Percentiles rank a stretch among this genome's conserved stretches.
These are phyloP conservation scores for Tetragonula carbonaria DNA, from an alignment of 2,888 invertebrate species.

Conservation along the genomic window DNA sequence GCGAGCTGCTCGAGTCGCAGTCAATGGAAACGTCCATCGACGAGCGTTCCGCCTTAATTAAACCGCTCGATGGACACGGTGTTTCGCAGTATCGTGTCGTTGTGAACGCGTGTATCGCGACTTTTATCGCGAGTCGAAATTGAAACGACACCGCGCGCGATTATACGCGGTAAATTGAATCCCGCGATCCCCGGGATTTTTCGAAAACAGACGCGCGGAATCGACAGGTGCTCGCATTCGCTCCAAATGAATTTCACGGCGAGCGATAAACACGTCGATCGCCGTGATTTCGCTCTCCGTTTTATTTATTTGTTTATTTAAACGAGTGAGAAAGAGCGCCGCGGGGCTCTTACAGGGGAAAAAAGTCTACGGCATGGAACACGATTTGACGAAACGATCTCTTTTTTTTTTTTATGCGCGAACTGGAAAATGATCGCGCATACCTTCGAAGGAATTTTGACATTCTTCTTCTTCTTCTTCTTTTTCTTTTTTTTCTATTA, in stretches of 20 bases:
- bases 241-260: conserved; percentile 42
- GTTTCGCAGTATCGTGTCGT: conserved; percentile 39
- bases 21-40: conserved; percentile 52
- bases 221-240: conserved; percentile 67
- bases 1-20: conserved; percentile 19
- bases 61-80: conserved; percentile 43
- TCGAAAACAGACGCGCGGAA: conserved; percentile 59
- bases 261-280: conserved; percentile 48
- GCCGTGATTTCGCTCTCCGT: conserved; percentile 21
- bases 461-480: neutral
- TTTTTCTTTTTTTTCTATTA: neutral
- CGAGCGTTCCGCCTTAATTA: conserved; percentile 57
- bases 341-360: neutral
- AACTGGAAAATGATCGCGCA: neutral
- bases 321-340: conserved; percentile 5
- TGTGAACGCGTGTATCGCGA: conserved; percentile 57
- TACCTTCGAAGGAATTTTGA: neutral
- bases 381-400: conserved; percentile 1
- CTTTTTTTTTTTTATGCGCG: neutral
- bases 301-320: conserved; percentile 44
- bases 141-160: conserved; percentile 54
- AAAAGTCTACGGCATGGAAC: neutral
- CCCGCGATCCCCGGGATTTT: conserved; percentile 57
- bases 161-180: conserved; percentile 66
- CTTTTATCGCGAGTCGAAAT: conserved; percentile 61